Base-by-base conservation (phyloP, 2,797 vertebrate species). In the Acanthiza pusilla region DNA sequence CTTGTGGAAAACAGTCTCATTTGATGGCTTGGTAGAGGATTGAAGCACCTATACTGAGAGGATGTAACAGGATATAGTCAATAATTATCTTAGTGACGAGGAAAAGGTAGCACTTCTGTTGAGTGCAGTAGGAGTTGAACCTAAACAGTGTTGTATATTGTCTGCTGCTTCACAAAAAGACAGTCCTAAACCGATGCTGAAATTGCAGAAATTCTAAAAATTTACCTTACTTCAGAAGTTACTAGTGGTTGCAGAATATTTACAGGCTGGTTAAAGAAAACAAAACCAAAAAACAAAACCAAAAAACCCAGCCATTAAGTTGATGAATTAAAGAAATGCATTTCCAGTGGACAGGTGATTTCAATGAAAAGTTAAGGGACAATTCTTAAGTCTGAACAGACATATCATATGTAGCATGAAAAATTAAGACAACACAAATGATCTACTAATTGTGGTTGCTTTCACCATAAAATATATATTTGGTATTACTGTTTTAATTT, bases 261-360 rank as follows among this genome's bases (percentile, higher is more conserved):
- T 90, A 65, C 19, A 68, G 17, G 32, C 16, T n/a, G 9, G 12
- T 38, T 81, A 74, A 80, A 79, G 23, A 68, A 61, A 77, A 63
- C 2, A 67, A 54, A 79, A 53, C 0, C 36, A 60, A 87, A 43
- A 2, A 0, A 42, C 57, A 87, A 43, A 2, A 0, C 3, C 1
- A 42, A 60, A 87, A 43, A 2, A 0, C 3, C 1, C 32, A 55
- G 10, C 25, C 11, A 36, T 61, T 43, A 70, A 43, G 12, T 25
- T 30, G 3, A 3, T 78, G 36, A 58, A 68, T 61, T 78, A 40
- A 94, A 80, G 9, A 73, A 81, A 62, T 30, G 1, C 11, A 30
- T 61, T 81, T 34, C 10, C 34, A 57, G 10, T n/a, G 30, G 5
- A 19, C 5, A 53, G 30, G 4, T 50, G 11, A 61, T 88, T 85